phyloP scores from a whole-genome alignment of 2,888 invertebrate species.

The Matsumyia berberina region DNA sequence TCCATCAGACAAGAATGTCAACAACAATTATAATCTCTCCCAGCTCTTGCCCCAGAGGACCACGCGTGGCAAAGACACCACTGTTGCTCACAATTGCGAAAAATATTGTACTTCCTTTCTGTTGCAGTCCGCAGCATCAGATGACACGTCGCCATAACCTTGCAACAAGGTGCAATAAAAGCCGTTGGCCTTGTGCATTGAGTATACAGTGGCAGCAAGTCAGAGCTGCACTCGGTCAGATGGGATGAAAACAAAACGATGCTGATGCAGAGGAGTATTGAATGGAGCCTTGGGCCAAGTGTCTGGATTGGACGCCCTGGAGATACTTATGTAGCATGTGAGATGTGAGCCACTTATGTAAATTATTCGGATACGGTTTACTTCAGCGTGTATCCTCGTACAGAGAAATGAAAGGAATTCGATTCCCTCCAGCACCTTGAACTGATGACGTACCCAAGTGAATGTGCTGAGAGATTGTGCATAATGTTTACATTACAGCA shows the following conservation, averaged over 20 bases:
- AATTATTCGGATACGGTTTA: slow-evolving; percentile 3
- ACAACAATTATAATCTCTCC: slow-evolving; percentile 40
- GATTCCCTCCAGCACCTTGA: slow-evolving; percentile 20
- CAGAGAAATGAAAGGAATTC: not conserved
- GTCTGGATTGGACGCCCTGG: slow-evolving; percentile 2
- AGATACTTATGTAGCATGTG: not conserved
- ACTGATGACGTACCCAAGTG: not conserved
- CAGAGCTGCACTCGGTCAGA: slow-evolving; percentile 20
- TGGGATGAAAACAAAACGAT: not conserved
- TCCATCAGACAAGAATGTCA: slow-evolving; percentile 35
- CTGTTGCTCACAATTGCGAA: too few relatives aligned
- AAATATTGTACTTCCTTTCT: slow-evolving; percentile 7
- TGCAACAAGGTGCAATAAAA: slow-evolving; percentile 60
- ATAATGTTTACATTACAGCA: too few relatives aligned
- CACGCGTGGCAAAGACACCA: slow-evolving; percentile 18
- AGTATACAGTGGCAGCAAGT: not conserved
- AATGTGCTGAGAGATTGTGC: too few relatives aligned
- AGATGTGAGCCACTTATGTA: not conserved
- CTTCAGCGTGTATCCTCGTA: too few relatives aligned
- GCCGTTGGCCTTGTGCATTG: slow-evolving; percentile 53
- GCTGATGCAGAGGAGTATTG: not conserved
- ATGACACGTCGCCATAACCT: slow-evolving; percentile 64
- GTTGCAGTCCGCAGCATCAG: slow-evolving; percentile 24
- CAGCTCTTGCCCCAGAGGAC: slow-evolving; percentile 35
- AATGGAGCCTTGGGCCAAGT: not conserved